Evolutionary conservation across 2,888 invertebrate genomes (phyloP).

Genomic region (Drosophila stalkeri): DNA sequence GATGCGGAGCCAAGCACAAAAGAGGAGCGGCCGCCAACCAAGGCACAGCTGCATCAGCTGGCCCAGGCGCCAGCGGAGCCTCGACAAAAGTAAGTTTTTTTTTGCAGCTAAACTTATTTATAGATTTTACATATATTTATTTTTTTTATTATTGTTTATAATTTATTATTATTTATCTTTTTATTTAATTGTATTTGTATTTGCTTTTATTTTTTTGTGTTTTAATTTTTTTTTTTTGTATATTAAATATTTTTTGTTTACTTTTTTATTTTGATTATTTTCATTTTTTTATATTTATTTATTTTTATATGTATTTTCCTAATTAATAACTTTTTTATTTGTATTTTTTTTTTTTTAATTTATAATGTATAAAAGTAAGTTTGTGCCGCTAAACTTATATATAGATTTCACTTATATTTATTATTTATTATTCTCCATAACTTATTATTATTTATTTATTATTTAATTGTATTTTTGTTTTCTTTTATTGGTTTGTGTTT

Average conservation of each 20-base stretch:
- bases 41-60: conserved; percentile 77
- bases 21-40: conserved; percentile 65
- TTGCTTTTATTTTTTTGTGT: neutral
- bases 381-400: too few relatives aligned
- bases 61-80: conserved; percentile 74
- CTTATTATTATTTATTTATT: too few relatives aligned
- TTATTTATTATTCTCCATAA: too few relatives aligned
- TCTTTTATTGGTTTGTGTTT: too few relatives aligned
- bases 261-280: neutral
- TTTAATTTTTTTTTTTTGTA: neutral
- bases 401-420: too few relatives aligned
- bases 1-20: conserved; percentile 9
- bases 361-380: too few relatives aligned
- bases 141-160: neutral
- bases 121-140: neutral
- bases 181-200: neutral
- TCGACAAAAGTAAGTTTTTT: conserved; percentile 64
- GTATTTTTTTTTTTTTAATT: too few relatives aligned
- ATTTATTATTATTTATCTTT: neutral
- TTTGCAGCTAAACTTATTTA: neutral
- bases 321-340: too few relatives aligned
- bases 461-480: too few relatives aligned
- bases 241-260: too few relatives aligned
- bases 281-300: neutral
- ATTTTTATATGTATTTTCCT: too few relatives aligned